Conservation (phyloP, 2,113 vertebrate genomes). For the Pitta sordida region DNA sequence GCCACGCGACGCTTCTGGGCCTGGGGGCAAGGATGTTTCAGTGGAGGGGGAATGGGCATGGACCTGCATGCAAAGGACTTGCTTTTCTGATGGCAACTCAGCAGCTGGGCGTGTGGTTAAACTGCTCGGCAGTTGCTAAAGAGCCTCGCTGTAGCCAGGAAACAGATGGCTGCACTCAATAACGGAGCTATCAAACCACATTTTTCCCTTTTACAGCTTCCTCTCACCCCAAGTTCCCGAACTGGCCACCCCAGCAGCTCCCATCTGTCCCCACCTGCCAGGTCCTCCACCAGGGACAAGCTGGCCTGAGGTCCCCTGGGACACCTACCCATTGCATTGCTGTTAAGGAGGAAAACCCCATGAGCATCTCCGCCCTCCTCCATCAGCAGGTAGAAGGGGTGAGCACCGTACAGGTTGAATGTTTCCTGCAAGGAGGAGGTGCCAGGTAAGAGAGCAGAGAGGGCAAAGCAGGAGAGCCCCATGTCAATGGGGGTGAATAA, state of each 20-base stretch:
- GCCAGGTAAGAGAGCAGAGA: neutral
- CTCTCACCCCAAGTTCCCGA: neutral
- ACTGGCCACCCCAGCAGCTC: neutral
- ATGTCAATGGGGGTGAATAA: rapidly evolving
- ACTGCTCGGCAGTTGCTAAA: slow-evolving; percentile 63
- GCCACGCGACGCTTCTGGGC: rapidly evolving
- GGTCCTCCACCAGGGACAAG: neutral
- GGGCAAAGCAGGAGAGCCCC: neutral
- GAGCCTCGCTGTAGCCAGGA: slow-evolving; percentile 50
- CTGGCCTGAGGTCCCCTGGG: neutral
- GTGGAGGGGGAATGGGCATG: neutral
- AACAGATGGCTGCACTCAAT: slow-evolving; percentile 64
- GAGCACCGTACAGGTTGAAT: slow-evolving; percentile 85
- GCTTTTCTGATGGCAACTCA: neutral
- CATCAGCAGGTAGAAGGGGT: slow-evolving; percentile 87
- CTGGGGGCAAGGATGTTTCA: neutral
- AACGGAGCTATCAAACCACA: slow-evolving; percentile 51
- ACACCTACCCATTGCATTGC: slow-evolving; percentile 75
- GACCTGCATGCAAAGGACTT: neutral
- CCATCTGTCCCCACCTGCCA: neutral
- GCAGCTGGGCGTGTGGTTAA: slow-evolving; percentile 62
- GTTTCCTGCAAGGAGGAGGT: slow-evolving; percentile 69
- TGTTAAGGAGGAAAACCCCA: slow-evolving; percentile 87
- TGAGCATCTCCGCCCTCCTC: slow-evolving; percentile 81
- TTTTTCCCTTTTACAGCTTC: slow-evolving; percentile 1